These are phyloP conservation scores for Lottia gigantea DNA, from an alignment of 2,888 invertebrate genomes.

Conservation along the genomic window DNA sequence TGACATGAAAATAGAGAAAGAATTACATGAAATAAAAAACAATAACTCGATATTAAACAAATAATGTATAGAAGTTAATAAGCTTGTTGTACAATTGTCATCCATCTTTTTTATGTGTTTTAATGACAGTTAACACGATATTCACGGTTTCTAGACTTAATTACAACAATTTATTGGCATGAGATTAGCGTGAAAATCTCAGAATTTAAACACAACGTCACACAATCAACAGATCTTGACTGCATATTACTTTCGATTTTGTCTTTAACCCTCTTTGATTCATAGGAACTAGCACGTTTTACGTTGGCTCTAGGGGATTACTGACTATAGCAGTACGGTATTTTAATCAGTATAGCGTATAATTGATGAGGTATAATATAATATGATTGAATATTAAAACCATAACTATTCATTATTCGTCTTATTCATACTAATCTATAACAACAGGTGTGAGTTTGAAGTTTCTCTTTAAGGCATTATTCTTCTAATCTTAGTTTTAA, in stretches of 20 bases:
- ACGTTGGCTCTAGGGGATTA: neutral
- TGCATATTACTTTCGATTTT: neutral
- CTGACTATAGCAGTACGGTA: no score
- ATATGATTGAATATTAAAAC: no score
- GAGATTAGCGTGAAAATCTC: neutral
- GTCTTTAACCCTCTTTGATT: neutral
- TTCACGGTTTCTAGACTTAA: neutral
- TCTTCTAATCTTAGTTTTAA: conserved; percentile 4
- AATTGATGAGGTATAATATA: no score
- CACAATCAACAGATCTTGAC: no score
- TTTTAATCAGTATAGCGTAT: no score
- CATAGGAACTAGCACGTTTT: neutral
- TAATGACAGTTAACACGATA: conserved; percentile 8
- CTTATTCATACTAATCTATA: no score
- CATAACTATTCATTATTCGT: no score
- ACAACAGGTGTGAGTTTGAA: no score
- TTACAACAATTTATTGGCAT: neutral
- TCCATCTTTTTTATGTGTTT: conserved; percentile 6
- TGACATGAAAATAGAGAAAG: neutral
- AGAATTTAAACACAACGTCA: no score
- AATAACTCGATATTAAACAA: conserved; percentile 2
- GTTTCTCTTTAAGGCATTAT: neutral
- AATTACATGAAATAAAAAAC: neutral
- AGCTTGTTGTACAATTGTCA: conserved; percentile 4
- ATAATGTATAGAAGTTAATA: conserved; percentile 3